These are phyloP conservation scores for Brachyistius frenatus DNA, from an alignment of 2,113 vertebrate species.

Conservation along the genomic window DNA sequence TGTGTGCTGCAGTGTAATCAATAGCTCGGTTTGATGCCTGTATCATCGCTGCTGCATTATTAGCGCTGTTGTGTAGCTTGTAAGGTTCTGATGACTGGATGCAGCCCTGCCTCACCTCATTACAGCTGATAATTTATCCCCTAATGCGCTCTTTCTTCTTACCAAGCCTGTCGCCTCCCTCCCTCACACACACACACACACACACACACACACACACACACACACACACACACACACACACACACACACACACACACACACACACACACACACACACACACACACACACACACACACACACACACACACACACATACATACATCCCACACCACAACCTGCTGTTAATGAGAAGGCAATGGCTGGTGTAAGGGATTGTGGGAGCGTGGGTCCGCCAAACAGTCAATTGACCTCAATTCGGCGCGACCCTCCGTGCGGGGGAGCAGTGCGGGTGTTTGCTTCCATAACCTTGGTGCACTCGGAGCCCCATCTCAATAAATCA, in stretches of 20 bases:
- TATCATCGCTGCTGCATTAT: slow-evolving; percentile 51
- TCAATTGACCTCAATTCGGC: slow-evolving; percentile 81
- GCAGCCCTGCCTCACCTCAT: slow-evolving; percentile 72
- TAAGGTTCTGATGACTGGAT: slow-evolving; percentile 57
- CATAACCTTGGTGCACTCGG: slow-evolving; percentile 72
- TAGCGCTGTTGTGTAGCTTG: slow-evolving; percentile 62
- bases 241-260: not conserved
- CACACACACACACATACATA: not conserved
- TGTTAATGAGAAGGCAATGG: slow-evolving; percentile 68
- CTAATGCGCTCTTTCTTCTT: slow-evolving; percentile 42
- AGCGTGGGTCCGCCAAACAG: slow-evolving; percentile 60
- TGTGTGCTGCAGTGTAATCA: slow-evolving; percentile 69
- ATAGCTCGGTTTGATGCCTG: slow-evolving; percentile 60
- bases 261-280: too few relatives aligned
- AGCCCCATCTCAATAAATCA: slow-evolving; percentile 81
- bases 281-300: not conserved
- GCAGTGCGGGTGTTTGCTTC: slow-evolving; percentile 58
- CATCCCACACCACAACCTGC: slow-evolving; percentile 21
- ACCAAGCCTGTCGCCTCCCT: slow-evolving; percentile 6
- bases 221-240: not conserved
- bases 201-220: not conserved
- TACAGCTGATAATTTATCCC: slow-evolving; percentile 77
- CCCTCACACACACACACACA: not conserved
- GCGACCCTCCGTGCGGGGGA: slow-evolving; percentile 55
- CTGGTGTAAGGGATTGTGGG: slow-evolving; percentile 55